Evolutionary conservation across 2,113 vertebrate species (phyloP).

Genomic region (Phrynosoma blainvillii): DNA sequence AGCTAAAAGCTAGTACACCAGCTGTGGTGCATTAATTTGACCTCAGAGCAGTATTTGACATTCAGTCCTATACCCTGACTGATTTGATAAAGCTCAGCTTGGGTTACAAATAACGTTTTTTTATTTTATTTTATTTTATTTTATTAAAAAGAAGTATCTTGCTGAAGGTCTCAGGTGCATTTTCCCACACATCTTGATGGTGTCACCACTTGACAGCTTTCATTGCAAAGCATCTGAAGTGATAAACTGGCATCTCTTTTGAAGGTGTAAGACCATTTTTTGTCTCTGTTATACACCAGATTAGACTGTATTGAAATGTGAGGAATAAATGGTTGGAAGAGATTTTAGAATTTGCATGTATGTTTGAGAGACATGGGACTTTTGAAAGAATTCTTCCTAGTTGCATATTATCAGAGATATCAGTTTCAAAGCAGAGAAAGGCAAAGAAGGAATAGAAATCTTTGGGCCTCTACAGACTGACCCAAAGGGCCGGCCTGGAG

Average conservation of each 20-base stretch:
- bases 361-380: neutral
- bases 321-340: neutral
- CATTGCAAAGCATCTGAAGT: constrained; percentile 11
- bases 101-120: constrained; percentile 18
- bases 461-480: too few species aligned
- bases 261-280: neutral
- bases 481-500: too few species aligned
- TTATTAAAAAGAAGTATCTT: neutral
- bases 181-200: constrained; percentile 15
- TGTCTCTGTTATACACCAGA: neutral
- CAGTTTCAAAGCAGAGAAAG: neutral
- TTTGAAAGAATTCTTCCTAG: neutral
- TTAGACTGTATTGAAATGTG: neutral
- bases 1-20: neutral
- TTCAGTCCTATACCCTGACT: neutral
- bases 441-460: neutral
- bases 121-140: neutral
- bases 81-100: neutral
- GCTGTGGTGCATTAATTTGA: constrained; percentile 10
- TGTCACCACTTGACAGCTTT: neutral
- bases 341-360: neutral
- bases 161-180: constrained; percentile 2
- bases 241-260: neutral
- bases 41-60: constrained; percentile 1
- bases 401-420: neutral